phyloP scores from a whole-genome alignment of 2,888 invertebrate species.

The Rotaria magnacalcarata region DNA sequence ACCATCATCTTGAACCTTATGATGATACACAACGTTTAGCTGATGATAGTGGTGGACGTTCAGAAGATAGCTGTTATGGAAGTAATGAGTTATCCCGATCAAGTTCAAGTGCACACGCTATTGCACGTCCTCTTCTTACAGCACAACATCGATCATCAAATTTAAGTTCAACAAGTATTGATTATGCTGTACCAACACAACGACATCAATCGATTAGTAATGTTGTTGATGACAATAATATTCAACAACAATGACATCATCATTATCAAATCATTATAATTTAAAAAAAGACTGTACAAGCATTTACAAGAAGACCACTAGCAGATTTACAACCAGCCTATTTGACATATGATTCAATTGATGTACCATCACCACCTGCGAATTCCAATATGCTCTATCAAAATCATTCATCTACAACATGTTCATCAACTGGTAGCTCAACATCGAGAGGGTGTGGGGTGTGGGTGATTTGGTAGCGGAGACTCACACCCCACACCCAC shows the following conservation, averaged over 20 bases:
- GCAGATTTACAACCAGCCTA: neutral
- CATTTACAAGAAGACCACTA: neutral
- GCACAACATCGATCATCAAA: slow-evolving; percentile 18
- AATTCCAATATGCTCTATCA: neutral
- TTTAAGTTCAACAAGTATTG: slow-evolving; percentile 33
- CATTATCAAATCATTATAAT: neutral
- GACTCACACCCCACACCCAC: no score
- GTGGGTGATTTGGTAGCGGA: no score
- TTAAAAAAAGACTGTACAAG: neutral
- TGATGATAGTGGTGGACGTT: neutral
- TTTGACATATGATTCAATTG: slow-evolving; percentile 9
- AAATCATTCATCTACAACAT: neutral
- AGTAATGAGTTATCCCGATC: slow-evolving; percentile 35
- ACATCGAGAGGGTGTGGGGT: neutral
- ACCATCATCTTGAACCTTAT: neutral
- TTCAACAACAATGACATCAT: neutral
- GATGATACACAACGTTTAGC: neutral
- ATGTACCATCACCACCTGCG: neutral
- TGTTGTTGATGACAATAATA: neutral
- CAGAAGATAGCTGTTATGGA: slow-evolving; percentile 36
- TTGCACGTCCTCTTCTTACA: slow-evolving; percentile 15
- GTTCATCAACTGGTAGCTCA: neutral
- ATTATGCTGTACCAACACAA: slow-evolving; percentile 27
- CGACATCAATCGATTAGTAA: neutral
- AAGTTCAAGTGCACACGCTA: slow-evolving; percentile 21